Base-by-base conservation (phyloP, 2,797 vertebrate species). In the Vespertilio murinus region DNA sequence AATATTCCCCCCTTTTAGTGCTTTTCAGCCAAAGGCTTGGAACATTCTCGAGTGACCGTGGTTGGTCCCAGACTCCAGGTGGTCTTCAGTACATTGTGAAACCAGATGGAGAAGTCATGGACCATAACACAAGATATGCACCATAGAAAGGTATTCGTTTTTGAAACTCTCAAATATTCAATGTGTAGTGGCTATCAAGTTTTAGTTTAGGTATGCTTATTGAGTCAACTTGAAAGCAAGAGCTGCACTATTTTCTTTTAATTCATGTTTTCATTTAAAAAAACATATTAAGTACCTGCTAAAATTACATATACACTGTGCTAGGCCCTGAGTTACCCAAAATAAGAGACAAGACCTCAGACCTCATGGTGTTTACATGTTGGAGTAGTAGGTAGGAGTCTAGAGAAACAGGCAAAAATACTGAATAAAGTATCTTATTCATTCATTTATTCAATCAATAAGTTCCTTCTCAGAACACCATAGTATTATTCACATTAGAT, bases 71-170 rank as follows among this genome's bases (percentile, higher is more conserved):
- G 97, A 79, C 97, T 99, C 74, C 98, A 98, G 91, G 98, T 99
- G 28, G 78, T 98, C 97, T 99, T 98, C 38, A 98, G 99, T 93
- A 97, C 97, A 0, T 98, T 96, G 98, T 99, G 96, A 98, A 97
- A 94, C 98, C 99, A 52, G 97, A 98, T 86, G 98, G 98, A 94
- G 98, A 99, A 88, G 97, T 99, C 78, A 97, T 99, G 88, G 99
- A 99, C 97, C 99, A 97, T 87, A 98, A 99, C 95, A 98, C 97
- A 91, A 99, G 98, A 98, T 99, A 98, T 42, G 94, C 28, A 6
- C 71, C 77, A 81, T 30, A n/a, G 17, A 86, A 73, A 56, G 65
- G 20, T 2, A 8, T 35, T 69, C 11, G 22, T 12, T 87, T 74
- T 86, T 33, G 45, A 91, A 30, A 52, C 40, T 73, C 25, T 35